phyloP scores from a whole-genome alignment of 2,113 vertebrate species.

The Hippocampus abdominalis region DNA sequence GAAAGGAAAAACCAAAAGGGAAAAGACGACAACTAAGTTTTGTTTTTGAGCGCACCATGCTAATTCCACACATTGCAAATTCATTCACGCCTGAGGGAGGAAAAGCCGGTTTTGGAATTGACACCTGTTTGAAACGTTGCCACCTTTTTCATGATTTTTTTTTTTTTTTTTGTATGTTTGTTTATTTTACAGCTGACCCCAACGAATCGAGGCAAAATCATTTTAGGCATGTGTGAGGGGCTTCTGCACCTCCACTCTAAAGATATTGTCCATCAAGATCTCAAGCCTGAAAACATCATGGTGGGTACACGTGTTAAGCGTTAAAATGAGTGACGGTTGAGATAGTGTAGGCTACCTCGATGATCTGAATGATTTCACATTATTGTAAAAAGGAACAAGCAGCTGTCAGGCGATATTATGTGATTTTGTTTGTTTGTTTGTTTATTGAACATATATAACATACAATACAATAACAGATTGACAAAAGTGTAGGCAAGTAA shows the following conservation, averaged over 20 bases:
- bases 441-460: too few relatives aligned
- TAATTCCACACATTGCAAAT: background rate
- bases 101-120: background rate
- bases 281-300: conserved; percentile 79
- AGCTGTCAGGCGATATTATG: too few relatives aligned
- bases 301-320: conserved; percentile 44
- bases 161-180: background rate
- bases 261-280: conserved; percentile 75
- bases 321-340: background rate
- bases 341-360: too few relatives aligned
- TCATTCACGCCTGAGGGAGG: background rate
- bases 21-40: background rate
- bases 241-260: conserved; percentile 65
- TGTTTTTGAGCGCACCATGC: background rate
- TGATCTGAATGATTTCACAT: too few relatives aligned
- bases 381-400: too few relatives aligned
- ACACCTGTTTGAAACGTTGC: background rate
- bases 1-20: too few relatives aligned
- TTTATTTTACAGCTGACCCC: conserved; percentile 49
- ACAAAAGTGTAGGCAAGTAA: too few relatives aligned
- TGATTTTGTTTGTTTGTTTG: too few relatives aligned
- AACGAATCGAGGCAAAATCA: conserved; percentile 58
- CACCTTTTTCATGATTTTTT: background rate
- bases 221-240: conserved; percentile 72
- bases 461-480: too few relatives aligned